These are phyloP conservation scores for Dolomedes plantarius DNA, from an alignment of 2,888 invertebrate genomes.

Conservation along the genomic window DNA sequence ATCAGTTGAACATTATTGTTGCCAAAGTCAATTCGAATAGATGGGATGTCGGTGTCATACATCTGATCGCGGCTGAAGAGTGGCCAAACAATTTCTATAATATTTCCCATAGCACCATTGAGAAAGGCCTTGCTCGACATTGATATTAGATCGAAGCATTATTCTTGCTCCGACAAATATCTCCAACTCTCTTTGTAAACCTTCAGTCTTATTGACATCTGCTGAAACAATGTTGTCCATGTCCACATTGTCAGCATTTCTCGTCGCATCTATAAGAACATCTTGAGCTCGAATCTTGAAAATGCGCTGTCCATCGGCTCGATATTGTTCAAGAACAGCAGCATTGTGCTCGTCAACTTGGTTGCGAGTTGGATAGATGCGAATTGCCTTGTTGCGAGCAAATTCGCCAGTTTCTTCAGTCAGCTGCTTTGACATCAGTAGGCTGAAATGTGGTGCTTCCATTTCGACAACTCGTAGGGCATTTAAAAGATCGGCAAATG, in stretches of 20 bases:
- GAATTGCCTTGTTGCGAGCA: conserved; percentile 24
- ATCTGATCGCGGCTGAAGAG: too few relatives aligned
- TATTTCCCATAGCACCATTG: too few relatives aligned
- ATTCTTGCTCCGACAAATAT: conserved; percentile 36
- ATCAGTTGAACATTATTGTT: too few relatives aligned
- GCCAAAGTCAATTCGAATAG: too few relatives aligned
- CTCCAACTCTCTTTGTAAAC: conserved; percentile 22
- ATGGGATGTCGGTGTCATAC: too few relatives aligned
- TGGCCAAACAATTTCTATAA: too few relatives aligned
- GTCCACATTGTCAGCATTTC: neutral
- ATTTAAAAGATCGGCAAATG: conserved; percentile 22
- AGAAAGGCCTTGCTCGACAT: too few relatives aligned
- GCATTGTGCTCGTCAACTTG: conserved; percentile 1
- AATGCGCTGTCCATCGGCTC: conserved; percentile 7
- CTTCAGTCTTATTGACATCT: neutral
- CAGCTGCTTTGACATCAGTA: conserved; percentile 2
- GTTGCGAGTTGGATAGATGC: conserved; percentile 16
- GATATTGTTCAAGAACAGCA: neutral
- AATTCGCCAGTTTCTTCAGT: conserved; percentile 14
- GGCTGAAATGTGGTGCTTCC: neutral
- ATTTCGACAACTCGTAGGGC: conserved; percentile 27
- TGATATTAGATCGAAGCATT: too few relatives aligned
- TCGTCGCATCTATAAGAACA: neutral
- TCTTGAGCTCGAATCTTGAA: conserved; percentile 24
- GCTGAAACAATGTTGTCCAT: conserved; percentile 16